Percentiles rank a stretch among this genome's conserved stretches.
Conservation (phyloP, 2,797 vertebrate genomes). For the Meda fulgida region DNA sequence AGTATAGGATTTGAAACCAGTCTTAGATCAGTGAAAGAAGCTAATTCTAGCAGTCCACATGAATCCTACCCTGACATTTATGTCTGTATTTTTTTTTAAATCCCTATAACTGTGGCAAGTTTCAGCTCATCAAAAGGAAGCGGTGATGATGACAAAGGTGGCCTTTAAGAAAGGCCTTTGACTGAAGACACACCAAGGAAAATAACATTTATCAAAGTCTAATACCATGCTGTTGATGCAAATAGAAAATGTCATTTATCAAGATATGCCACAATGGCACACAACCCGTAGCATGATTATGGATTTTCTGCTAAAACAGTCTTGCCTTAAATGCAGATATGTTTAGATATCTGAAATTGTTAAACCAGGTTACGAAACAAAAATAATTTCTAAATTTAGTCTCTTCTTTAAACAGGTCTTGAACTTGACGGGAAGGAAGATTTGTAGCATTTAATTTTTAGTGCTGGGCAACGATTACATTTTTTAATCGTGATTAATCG, state of each 20-base stretch:
- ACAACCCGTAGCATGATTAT: conserved; percentile 56
- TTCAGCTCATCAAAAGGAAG: conserved; percentile 67
- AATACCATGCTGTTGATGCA: conserved; percentile 62
- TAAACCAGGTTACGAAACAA: not conserved
- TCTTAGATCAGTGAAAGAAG: conserved; percentile 49
- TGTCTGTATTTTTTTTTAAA: conserved; percentile 61
- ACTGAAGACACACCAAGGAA: conserved; percentile 69
- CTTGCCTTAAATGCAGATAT: conserved; percentile 18
- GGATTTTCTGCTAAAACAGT: not conserved
- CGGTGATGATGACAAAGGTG: conserved; percentile 75
- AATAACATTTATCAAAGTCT: conserved; percentile 74
- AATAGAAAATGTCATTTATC: conserved; percentile 67
- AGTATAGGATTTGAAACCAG: conserved; percentile 20
- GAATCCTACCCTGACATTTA: conserved; percentile 71
- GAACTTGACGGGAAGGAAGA: not conserved
- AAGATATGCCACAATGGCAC: conserved; percentile 61
- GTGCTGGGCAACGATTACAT: too few species aligned
- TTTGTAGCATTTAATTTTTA: not conserved
- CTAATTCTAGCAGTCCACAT: conserved; percentile 24
- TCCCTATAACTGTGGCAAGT: conserved; percentile 56
- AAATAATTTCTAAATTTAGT: not conserved
- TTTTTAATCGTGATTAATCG: too few species aligned
- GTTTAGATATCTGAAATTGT: not conserved
- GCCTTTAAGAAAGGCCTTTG: conserved; percentile 76
- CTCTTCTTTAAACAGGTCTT: not conserved